These are phyloP conservation scores for Lymantria monacha DNA, from an alignment of 2,888 invertebrate species.

Conservation along the genomic window DNA sequence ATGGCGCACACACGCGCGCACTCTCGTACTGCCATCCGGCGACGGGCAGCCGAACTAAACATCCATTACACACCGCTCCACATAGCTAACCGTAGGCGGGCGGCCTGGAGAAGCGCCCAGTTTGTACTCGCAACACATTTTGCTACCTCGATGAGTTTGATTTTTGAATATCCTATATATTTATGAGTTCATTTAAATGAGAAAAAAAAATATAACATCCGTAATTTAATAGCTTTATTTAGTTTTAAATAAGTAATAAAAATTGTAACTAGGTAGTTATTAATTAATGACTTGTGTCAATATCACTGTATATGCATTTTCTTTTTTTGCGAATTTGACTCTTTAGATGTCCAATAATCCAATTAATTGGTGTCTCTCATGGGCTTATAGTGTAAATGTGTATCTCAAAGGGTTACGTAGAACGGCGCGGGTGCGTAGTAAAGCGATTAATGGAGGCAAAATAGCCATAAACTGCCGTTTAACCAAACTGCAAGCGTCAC, in stretches of 20 bases:
- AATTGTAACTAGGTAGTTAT: background rate
- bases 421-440: slow-evolving; percentile 75
- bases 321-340: background rate
- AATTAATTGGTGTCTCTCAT: background rate
- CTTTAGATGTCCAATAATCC: no score
- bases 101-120: background rate
- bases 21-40: slow-evolving; percentile 56
- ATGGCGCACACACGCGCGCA: slow-evolving; percentile 73
- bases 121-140: background rate
- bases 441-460: slow-evolving; percentile 82
- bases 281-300: background rate
- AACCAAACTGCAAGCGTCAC: slow-evolving; percentile 82
- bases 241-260: no score
- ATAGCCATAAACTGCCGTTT: slow-evolving; percentile 81
- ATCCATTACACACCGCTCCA: slow-evolving; percentile 31
- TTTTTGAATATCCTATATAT: background rate
- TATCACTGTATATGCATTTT: background rate
- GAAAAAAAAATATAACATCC: no score
- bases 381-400: background rate
- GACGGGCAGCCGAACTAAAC: slow-evolving; percentile 64
- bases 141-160: background rate
- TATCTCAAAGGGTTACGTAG: slow-evolving; percentile 60
- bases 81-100: slow-evolving; percentile 10
- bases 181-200: no score
- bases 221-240: no score